Base-by-base conservation (phyloP, 1,140 invertebrate species). In the Drosophila tsacasi region DNA sequence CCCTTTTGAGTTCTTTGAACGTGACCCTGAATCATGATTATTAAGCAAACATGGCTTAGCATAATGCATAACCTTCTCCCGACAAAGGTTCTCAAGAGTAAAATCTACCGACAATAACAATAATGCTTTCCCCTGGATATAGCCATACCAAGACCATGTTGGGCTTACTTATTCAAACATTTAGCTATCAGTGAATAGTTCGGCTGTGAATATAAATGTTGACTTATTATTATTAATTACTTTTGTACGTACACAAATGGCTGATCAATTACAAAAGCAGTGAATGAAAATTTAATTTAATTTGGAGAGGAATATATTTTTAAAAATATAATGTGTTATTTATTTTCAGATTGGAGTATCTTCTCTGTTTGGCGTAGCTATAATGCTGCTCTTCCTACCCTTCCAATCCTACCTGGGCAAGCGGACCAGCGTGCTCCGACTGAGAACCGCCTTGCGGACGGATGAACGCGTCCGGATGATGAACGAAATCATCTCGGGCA, bases 401-500 rank as follows among this genome's bases (percentile, higher is more conserved):
- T 92, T 98, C 30, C 97, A 98, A 96, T 96, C 95, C 66, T 95
- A 94, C 78, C 94, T 97, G 86, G 96, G 96, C 15, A 96, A 95
- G 83, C 94, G 95, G 42, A 96, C 96, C 4, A 95, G 96, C 0
- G 94, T 94, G 42, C 94, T 96, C 21, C 94, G 96, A 61, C 84
- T 95, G 47, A 93, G 94, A 76, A 96, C 96, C 19, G 96, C 97
- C 0, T 69, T 94, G 6, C 94, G 95, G 73, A 98, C 97, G 0
- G 98, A 99, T 87, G 95, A 97, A 83, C 94, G 98, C 64, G 96
- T 98, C 1, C 94, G 96, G 44, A 92, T 98, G 47, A 98, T 98
- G 97, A 97, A 97, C 90, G 97, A 98, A 93, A 97, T 99, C 3
- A 96, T 98, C 21, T 95, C 95, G 49, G 97, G 97, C 0, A 97